phyloP scores from a whole-genome alignment of 2,113 vertebrate species.

The Rhinoderma darwinii region DNA sequence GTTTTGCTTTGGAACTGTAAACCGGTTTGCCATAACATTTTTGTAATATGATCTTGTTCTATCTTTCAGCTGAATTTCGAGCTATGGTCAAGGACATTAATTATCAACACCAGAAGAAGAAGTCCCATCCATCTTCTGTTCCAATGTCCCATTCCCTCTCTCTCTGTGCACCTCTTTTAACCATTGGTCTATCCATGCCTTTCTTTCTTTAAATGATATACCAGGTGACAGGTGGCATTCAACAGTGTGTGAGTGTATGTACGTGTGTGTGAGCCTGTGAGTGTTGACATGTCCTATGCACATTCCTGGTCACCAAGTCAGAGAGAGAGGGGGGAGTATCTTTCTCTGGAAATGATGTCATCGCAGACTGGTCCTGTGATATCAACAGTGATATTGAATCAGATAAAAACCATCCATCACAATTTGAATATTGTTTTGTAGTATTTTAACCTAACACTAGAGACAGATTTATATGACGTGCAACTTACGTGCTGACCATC shows the following conservation, averaged over 20 bases:
- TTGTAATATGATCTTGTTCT: slow-evolving; percentile 6
- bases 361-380: not conserved
- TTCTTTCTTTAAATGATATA: slow-evolving; percentile 34
- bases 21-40: too few species aligned
- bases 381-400: not conserved
- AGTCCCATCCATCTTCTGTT: not conserved
- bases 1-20: too few species aligned
- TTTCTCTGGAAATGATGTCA: slow-evolving; percentile 35
- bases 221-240: slow-evolving; percentile 36
- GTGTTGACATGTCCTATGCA: slow-evolving; percentile 26
- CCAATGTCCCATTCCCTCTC: not conserved
- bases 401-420: not conserved
- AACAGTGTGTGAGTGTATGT: slow-evolving; percentile 31
- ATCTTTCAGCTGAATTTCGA: slow-evolving; percentile 47
- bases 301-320: slow-evolving; percentile 10
- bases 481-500: not conserved
- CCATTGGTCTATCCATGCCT: slow-evolving; percentile 26
- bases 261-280: slow-evolving; percentile 24
- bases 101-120: not conserved
- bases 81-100: slow-evolving; percentile 18
- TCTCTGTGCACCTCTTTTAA: not conserved
- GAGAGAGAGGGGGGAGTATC: slow-evolving; percentile 32
- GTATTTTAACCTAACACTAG: not conserved
- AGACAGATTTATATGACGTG: not conserved
- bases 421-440: not conserved